Base-by-base conservation (phyloP, 2,888 invertebrate species). In the Tetranychus piercei region DNA sequence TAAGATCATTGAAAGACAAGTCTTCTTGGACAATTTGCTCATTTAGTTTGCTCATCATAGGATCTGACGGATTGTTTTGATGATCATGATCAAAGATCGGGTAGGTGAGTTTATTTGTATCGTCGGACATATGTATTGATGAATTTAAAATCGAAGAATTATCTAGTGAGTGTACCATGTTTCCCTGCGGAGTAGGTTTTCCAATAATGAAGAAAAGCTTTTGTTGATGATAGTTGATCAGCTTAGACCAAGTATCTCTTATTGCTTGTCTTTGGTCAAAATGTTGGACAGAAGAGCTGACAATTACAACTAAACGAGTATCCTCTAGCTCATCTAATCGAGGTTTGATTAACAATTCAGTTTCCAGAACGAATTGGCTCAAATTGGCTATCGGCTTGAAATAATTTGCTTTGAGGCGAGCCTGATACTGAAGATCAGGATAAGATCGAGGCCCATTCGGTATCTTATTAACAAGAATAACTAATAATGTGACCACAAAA, bases 231-330 rank as follows among this genome's bases (percentile, higher is more conserved):
- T 15, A 55, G 15, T 55, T 55, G 55, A 55, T 15, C 55, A 55
- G 15, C 15, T 55, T 55, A 55, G 55, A 76, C 77, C 77, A 78
- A 1, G 78, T 75, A 44, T 76, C 43, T 20, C 78, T 72, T 34
- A 78, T 78, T 11, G 77, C 77, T 22, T 73, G 70, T 15, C 78
- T 23, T 20, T 77, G 71, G 1, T 72, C 72, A 72, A 76, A 77
- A 71, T 77, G 76, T 66, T 75, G 74, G n/a, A 78, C 75, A 15
- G 78, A 73, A 23, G 78, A 78, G 44, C 77, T 77, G 6, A 78
- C 77, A 34, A 78, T 69, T 4, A 78, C 76, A 1, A 74, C 75
- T 11, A 77, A 7, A 55, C 55, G 55, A 55, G 7, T 55, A 55
- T 55, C 55, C 2, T 55, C 55, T 15, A 55, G 8, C 9, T 55